Percentiles rank a stretch among this genome's conserved stretches.
Conservation (phyloP, 2,113 vertebrate genomes). For the Solea solea region DNA sequence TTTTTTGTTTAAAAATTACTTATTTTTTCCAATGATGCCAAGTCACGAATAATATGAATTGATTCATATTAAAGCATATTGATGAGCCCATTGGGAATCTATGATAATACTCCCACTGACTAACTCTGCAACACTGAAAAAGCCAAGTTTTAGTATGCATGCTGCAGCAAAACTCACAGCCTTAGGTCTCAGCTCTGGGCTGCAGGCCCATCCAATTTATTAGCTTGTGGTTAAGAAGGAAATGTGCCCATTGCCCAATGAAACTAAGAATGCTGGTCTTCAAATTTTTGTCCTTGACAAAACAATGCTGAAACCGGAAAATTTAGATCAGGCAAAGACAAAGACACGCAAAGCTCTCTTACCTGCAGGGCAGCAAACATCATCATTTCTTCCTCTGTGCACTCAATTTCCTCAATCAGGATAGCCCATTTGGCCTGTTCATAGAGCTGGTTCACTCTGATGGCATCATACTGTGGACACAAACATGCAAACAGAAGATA, state of each 20-base stretch:
- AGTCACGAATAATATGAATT: background rate
- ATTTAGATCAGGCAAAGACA: slow-evolving; percentile 23
- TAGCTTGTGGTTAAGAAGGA: slow-evolving; percentile 50
- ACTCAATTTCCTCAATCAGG: slow-evolving; percentile 98
- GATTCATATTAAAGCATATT: background rate
- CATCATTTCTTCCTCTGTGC: slow-evolving; percentile 99
- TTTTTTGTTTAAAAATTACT: slow-evolving; percentile 7
- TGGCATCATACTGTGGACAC: slow-evolving; percentile 92
- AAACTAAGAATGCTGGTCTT: slow-evolving; percentile 47
- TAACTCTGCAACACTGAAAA: slow-evolving; percentile 23
- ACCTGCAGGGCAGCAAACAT: slow-evolving; percentile 99
- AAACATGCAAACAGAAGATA: slow-evolving; percentile 13
- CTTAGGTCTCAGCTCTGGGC: slow-evolving; percentile 44
- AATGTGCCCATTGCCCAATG: slow-evolving; percentile 37
- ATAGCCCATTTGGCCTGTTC: slow-evolving; percentile 98
- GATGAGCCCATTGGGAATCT: slow-evolving; percentile 6
- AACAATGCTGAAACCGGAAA: slow-evolving; percentile 40
- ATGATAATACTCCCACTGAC: slow-evolving; percentile 22
- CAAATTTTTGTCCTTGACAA: slow-evolving; percentile 36
- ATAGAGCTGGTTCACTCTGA: slow-evolving; percentile 98
- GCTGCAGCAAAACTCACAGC: slow-evolving; percentile 44
- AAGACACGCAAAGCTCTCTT: slow-evolving; percentile 27
- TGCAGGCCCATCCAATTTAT: slow-evolving; percentile 65
- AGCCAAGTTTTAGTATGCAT: slow-evolving; percentile 31
- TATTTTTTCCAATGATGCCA: background rate